A percentile compares a stretch with the other conserved stretches of the same genome.
phyloP scores from a whole-genome alignment of 2,113 vertebrate genomes.

The Vulpes ferrilata region DNA sequence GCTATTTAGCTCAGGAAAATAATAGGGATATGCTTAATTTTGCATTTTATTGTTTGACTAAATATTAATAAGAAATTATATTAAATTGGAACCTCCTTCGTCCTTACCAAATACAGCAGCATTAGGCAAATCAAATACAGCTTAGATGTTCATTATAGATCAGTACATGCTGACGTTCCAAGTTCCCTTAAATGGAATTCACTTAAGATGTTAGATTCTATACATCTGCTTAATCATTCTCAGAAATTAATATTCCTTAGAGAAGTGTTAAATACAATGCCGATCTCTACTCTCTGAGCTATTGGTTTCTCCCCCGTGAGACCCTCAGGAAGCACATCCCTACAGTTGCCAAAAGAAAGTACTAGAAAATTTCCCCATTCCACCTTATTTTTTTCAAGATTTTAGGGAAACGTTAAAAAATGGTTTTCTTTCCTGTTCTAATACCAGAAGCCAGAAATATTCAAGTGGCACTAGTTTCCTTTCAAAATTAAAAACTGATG shows the following conservation, averaged over 20 bases:
- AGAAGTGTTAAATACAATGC: background rate
- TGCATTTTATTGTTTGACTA: conserved; percentile 24
- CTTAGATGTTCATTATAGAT: background rate
- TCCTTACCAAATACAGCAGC: conserved; percentile 8
- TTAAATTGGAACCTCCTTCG: conserved; percentile 43
- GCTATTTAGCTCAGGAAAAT: conserved; percentile 6
- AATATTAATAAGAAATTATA: conserved; percentile 10
- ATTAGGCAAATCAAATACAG: background rate
- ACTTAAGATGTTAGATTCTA: background rate
- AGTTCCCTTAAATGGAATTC: background rate
- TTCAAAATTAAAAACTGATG: conserved; percentile 35
- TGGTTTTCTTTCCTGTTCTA: background rate
- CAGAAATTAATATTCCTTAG: background rate
- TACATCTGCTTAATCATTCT: background rate
- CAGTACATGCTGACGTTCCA: background rate
- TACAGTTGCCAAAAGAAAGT: background rate
- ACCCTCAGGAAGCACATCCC: background rate
- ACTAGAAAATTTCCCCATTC: background rate
- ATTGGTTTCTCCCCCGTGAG: background rate
- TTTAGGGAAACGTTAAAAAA: background rate
- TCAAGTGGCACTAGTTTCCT: background rate
- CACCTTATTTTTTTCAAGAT: background rate
- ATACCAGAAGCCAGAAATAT: conserved; percentile 2
- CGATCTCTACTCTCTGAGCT: background rate
- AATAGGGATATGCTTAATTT: background rate